Evolutionary conservation across 2,113 vertebrate genomes (phyloP).

Genomic region (Thomomys bottae): DNA sequence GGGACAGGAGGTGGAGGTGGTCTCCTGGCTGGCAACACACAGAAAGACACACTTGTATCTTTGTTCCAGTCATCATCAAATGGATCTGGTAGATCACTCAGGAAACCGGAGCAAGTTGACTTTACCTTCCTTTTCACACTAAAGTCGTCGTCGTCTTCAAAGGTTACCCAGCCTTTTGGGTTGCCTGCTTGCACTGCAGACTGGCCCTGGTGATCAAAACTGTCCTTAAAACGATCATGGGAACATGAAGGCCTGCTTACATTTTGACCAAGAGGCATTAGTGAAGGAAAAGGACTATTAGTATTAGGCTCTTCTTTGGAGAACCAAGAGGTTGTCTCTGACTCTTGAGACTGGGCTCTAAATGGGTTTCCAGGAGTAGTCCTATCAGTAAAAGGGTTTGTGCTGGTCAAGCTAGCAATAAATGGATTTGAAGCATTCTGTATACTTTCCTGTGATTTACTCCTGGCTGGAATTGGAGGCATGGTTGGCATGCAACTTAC

Average conservation of each 20-base stretch:
- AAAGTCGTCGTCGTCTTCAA: conserved; percentile 85
- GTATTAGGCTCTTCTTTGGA: conserved; percentile 76
- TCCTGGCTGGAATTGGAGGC: conserved; percentile 87
- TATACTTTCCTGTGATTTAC: conserved; percentile 87
- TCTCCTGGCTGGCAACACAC: conserved; percentile 82
- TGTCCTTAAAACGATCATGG: conserved; percentile 70
- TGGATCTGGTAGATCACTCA: conserved; percentile 52
- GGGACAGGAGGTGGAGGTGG: conserved; percentile 88
- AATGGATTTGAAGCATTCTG: conserved; percentile 87
- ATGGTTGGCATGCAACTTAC: conserved; percentile 84
- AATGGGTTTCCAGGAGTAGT: conserved; percentile 85
- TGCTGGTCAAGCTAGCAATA: conserved; percentile 82
- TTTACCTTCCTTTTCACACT: conserved; percentile 64
- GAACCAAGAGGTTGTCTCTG: conserved; percentile 79
- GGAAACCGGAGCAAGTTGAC: conserved; percentile 56
- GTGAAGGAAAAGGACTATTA: conserved; percentile 67
- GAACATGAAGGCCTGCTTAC: conserved; percentile 77
- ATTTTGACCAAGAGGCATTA: conserved; percentile 67
- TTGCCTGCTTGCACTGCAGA: conserved; percentile 72
- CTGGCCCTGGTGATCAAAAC: conserved; percentile 68
- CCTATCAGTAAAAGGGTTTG: conserved; percentile 90
- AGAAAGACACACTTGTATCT: conserved; percentile 82
- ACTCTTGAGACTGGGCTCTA: conserved; percentile 63
- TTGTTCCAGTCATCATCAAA: conserved; percentile 86
- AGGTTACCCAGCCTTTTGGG: conserved; percentile 93